Evolutionary conservation across 1,140 invertebrate genomes (phyloP), one percentile per base, ranked within the genome.

Genomic region (Episyrphus balteatus): DNA sequence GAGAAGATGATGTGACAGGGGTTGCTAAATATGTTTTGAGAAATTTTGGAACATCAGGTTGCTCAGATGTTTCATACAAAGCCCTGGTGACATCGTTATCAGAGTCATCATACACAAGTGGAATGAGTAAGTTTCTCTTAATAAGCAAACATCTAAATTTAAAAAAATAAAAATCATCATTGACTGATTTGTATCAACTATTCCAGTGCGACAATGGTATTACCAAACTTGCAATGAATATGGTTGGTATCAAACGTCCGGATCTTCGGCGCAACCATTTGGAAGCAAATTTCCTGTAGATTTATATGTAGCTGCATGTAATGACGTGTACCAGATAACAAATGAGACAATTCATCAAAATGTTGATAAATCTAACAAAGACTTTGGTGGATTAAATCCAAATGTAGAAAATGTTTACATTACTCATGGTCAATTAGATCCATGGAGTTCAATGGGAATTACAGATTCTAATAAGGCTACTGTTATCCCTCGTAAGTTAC

Each of bases 141-240:
- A n/a, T 36, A 36, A 36, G 34, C 3, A 3, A 36, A 36, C n/a
- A n/a, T n/a, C 12, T 33, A 12, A 8, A 33, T 8, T 7, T 33
- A 8, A 33, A 33, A 33, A 33, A 33, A 33, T 33, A 33, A 33
- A 33, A 33, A 12, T 33, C 7, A 8, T 33, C 12, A 8, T 33
- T 33, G 21, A 26, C 21, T 26, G 21, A 5, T 8, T 26, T 26
- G 21, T 5, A 26, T 2, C 21, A 42, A 15, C 6, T 12, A 18
- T 40, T 26, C 6, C 15, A 66, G 81, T 63, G 47, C 75, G 80
- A 9, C 78, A 80, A 38, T 91, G 87, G 87, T 76, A 73, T 19
- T 88, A 86, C 56, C 86, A 90, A 66, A 88, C 85, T 0, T 92
- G 88, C 66, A 81, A 80, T 12, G 87, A 91, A 66, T 92, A 83